A percentile compares a stretch with the other conserved stretches of the same genome.
phyloP scores from a whole-genome alignment of 2,888 invertebrate genomes.

The Diarsia brunnea region DNA sequence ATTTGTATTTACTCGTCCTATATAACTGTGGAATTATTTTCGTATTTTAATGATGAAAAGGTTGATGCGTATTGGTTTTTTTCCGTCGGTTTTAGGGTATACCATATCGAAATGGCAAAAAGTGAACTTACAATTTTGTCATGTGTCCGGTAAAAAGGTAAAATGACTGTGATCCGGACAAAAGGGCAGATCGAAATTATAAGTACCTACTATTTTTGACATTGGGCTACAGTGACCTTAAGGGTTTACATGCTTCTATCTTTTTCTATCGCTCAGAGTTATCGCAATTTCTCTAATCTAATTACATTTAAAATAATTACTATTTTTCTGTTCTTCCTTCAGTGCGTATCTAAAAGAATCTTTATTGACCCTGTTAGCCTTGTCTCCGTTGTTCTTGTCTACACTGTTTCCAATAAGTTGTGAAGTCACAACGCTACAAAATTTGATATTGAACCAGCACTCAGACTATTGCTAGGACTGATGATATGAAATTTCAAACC shows the following conservation, averaged over 20 bases:
- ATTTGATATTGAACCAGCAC: neutral
- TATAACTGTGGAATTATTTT: constrained; percentile 3
- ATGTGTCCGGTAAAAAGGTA: neutral
- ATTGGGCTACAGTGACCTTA: neutral
- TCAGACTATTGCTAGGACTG: neutral
- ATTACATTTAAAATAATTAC: too few species aligned
- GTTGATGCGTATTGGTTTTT: neutral
- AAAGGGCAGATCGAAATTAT: neutral
- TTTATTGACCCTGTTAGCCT: neutral
- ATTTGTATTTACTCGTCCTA: constrained; percentile 11
- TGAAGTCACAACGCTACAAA: neutral
- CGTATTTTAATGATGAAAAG: neutral
- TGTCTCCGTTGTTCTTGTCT: too few species aligned
- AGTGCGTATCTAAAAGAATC: neutral
- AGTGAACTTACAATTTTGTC: neutral
- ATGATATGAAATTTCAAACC: constrained; percentile 32
- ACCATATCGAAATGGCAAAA: neutral
- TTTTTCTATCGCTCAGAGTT: too few species aligned
- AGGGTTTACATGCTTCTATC: neutral
- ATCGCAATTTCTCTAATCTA: too few species aligned
- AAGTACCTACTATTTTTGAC: neutral
- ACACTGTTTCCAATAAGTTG: neutral
- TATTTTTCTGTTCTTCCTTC: neutral
- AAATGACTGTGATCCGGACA: neutral
- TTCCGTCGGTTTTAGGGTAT: too few species aligned